These are phyloP conservation scores for Okapia johnstoni DNA, from an alignment of 2,113 vertebrate species.

Conservation along the genomic window DNA sequence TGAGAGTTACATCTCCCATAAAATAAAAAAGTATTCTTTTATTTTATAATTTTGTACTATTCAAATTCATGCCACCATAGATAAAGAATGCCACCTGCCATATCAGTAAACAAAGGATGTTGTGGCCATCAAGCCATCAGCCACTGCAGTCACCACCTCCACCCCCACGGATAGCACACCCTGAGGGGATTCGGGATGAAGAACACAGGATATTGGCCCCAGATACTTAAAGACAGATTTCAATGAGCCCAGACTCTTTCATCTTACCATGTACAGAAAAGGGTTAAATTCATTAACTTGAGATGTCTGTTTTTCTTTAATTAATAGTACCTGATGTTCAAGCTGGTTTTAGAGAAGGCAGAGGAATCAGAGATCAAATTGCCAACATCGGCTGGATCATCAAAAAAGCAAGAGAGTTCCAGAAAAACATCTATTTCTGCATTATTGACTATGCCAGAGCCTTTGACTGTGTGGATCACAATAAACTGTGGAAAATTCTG, in stretches of 20 bases:
- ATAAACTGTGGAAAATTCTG: too few relatives aligned
- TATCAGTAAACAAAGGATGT: not conserved
- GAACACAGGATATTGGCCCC: not conserved
- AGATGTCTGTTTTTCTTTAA: not conserved
- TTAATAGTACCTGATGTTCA: not conserved
- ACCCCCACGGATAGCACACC: rapidly evolving
- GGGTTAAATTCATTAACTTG: not conserved
- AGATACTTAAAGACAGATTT: not conserved
- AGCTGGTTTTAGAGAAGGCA: too few relatives aligned
- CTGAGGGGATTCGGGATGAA: not conserved
- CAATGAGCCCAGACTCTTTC: not conserved
- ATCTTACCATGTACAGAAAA: not conserved
- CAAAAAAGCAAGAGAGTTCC: too few relatives aligned
- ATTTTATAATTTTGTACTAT: not conserved
- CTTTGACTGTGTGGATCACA: too few relatives aligned
- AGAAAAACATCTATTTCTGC: too few relatives aligned
- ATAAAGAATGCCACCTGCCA: not conserved
- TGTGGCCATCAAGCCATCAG: not conserved
- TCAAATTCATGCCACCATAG: not conserved
- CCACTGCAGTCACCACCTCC: not conserved
- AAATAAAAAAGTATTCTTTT: not conserved
- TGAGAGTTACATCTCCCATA: not conserved
- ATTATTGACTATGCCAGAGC: too few relatives aligned
- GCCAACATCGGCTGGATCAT: too few relatives aligned
- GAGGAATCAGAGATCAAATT: too few relatives aligned